phyloP scores from a whole-genome alignment of 1,140 invertebrate species.

The Drosophila equinoxialis region DNA sequence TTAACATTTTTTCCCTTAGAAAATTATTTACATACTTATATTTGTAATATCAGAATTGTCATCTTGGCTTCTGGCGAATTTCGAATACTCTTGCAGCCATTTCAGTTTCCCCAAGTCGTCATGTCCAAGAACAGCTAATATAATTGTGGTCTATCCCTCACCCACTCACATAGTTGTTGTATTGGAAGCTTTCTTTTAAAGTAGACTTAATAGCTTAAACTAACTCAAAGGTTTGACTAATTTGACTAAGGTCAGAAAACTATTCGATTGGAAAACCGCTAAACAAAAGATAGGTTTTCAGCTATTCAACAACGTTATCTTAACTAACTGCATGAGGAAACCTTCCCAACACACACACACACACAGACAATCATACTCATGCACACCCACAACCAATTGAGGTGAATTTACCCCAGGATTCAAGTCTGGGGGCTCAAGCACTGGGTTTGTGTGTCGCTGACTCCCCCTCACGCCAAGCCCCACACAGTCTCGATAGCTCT shows the following conservation, averaged over 20 bases:
- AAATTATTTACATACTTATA: neutral
- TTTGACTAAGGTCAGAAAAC: neutral
- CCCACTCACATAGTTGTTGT: too few species aligned
- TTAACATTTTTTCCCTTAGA: neutral
- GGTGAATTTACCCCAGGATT: neutral
- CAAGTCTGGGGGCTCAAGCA: neutral
- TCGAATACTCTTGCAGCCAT: neutral
- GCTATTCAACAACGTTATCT: neutral
- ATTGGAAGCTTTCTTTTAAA: too few species aligned
- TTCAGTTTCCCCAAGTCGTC: too few species aligned
- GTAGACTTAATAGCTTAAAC: too few species aligned
- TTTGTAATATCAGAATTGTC: too few species aligned
- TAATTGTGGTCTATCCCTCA: too few species aligned
- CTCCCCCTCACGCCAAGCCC: neutral
- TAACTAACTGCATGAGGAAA: neutral
- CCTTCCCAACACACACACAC: neutral
- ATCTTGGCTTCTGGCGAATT: neutral
- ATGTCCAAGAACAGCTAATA: too few species aligned
- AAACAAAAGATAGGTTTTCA: neutral
- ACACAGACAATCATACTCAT: neutral
- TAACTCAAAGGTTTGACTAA: neutral
- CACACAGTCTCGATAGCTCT: neutral
- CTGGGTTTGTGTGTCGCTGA: constrained; percentile 7
- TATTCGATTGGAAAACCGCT: neutral
- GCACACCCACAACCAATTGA: too few species aligned